Conservation (phyloP, 2,113 vertebrate species). For the Tachysurus fulvidraco region DNA sequence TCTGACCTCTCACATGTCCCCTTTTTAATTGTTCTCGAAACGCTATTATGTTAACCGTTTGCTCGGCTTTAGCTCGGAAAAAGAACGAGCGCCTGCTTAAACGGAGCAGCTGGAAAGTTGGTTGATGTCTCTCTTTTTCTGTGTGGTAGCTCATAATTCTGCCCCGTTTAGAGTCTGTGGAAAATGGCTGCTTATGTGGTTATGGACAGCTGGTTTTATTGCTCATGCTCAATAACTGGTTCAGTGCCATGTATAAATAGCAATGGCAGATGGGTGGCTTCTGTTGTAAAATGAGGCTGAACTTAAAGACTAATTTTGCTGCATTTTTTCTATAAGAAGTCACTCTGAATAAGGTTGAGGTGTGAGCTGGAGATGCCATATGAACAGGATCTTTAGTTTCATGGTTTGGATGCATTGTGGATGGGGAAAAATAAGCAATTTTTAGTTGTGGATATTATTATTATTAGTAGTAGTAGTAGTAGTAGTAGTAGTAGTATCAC, state of each 20-base stretch:
- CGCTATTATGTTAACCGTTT: not conserved
- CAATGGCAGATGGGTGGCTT: conserved; percentile 26
- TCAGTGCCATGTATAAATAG: conserved; percentile 43
- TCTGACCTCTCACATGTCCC: not conserved
- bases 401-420: not conserved
- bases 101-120: not conserved
- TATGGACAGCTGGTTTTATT: conserved; percentile 37
- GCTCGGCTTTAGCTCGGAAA: not conserved
- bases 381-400: not conserved
- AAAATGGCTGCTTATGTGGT: conserved; percentile 25
- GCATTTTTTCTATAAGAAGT: not conserved
- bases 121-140: conserved; percentile 4
- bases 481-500: no score
- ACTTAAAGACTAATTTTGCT: conserved; percentile 9
- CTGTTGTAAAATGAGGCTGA: conserved; percentile 1
- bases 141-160: conserved; percentile 20
- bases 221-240: conserved; percentile 45
- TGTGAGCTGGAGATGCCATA: not conserved
- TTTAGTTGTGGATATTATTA: not conserved
- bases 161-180: not conserved
- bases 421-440: not conserved
- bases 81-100: not conserved
- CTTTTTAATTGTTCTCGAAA: not conserved
- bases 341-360: not conserved
- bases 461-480: no score